Evolutionary conservation across 2,888 invertebrate genomes (phyloP).

Genomic region (Torymus auratus): DNA sequence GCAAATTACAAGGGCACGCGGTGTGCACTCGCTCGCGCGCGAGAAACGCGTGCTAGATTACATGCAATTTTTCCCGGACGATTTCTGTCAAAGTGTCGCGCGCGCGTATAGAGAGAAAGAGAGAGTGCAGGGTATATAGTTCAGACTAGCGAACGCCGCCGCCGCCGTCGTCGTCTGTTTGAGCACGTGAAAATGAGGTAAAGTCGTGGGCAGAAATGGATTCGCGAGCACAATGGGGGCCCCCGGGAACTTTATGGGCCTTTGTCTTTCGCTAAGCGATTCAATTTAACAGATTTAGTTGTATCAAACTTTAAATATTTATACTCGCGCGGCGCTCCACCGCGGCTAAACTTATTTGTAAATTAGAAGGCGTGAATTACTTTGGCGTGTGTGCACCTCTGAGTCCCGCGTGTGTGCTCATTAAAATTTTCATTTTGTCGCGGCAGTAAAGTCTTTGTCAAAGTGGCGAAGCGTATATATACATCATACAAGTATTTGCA

Average conservation of each 20-base stretch:
- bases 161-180: neutral
- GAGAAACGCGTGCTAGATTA: neutral
- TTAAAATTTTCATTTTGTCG: slow-evolving; percentile 28
- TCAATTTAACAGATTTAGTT: slow-evolving; percentile 54
- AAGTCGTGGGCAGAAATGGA: slow-evolving; percentile 48
- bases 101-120: neutral
- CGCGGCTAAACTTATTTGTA: slow-evolving; percentile 28
- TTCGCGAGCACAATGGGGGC: slow-evolving; percentile 50
- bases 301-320: slow-evolving; percentile 52
- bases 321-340: neutral
- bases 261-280: slow-evolving; percentile 53
- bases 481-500: too few relatives aligned
- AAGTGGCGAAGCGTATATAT: neutral
- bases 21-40: too few relatives aligned
- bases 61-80: slow-evolving; percentile 10
- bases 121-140: too few relatives aligned
- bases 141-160: too few relatives aligned
- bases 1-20: neutral
- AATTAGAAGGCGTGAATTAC: slow-evolving; percentile 49
- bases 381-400: slow-evolving; percentile 1
- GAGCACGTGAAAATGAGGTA: slow-evolving; percentile 37
- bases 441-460: slow-evolving; percentile 15
- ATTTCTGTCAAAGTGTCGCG: slow-evolving; percentile 31
- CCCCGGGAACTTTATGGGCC: slow-evolving; percentile 50
- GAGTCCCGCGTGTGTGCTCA: neutral